Evolutionary conservation across 2,113 vertebrate species (phyloP).

Genomic region (Salvator merianae): DNA sequence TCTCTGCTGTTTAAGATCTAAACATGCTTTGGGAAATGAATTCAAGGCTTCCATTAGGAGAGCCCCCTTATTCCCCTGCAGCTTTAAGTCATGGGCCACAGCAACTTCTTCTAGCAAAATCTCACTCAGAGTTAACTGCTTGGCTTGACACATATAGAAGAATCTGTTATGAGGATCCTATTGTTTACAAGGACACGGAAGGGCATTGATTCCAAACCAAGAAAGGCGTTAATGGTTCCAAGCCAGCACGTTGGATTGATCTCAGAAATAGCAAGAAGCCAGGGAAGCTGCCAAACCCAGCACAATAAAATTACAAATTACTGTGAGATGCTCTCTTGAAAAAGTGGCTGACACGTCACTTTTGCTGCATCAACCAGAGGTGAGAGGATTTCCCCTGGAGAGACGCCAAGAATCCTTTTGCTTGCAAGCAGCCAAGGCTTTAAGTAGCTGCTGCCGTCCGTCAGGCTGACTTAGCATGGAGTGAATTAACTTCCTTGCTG

Average conservation of each 20-base stretch:
- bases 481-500: neutral
- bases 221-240: neutral
- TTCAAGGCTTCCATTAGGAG: no score
- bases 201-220: neutral
- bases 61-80: no score
- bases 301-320: neutral
- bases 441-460: neutral
- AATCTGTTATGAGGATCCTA: neutral
- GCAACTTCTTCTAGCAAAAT: no score
- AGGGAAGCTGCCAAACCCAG: neutral
- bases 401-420: neutral
- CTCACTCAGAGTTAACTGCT: no score
- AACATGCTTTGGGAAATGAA: no score
- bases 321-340: neutral
- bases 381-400: neutral
- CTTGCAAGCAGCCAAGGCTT: neutral
- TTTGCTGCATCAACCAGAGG: neutral
- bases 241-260: neutral
- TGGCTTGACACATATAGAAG: neutral
- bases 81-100: no score
- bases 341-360: neutral
- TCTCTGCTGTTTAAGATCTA: no score
- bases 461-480: neutral
- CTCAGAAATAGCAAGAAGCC: neutral
- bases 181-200: neutral